Evolutionary conservation across 2,113 vertebrate species (phyloP).

Genomic region (Pithys albifrons): DNA sequence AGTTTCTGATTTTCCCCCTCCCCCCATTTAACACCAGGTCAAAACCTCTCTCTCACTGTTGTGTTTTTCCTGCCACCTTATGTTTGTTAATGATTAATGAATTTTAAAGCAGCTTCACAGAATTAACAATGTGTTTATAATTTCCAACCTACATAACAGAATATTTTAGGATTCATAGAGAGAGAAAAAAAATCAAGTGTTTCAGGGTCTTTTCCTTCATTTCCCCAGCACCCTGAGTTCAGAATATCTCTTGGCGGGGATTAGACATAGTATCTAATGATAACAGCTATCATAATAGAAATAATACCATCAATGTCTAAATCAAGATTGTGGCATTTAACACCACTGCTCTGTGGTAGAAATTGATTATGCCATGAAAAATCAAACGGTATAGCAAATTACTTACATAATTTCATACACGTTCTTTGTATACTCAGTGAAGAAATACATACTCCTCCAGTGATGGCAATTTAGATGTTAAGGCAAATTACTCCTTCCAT

Average conservation of each 20-base stretch:
- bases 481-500: background rate
- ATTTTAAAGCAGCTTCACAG: slow-evolving; percentile 23
- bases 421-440: background rate
- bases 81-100: slow-evolving; percentile 37
- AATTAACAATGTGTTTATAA: background rate
- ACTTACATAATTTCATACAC: background rate
- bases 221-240: background rate
- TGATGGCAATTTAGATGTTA: background rate
- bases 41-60: slow-evolving; percentile 1
- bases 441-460: background rate
- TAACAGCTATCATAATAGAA: background rate
- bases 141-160: background rate
- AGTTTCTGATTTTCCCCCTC: background rate
- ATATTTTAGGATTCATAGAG: background rate
- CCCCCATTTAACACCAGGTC: background rate
- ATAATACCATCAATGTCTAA: background rate
- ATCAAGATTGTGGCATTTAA: background rate
- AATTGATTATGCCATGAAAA: background rate
- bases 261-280: background rate
- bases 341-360: background rate
- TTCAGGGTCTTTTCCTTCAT: background rate
- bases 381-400: background rate
- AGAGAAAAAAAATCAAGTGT: background rate
- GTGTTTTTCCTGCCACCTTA: slow-evolving; percentile 27
- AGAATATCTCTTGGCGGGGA: background rate